Evolutionary conservation across 2,113 vertebrate species (phyloP).

Genomic region (Monarcha castaneiventris): DNA sequence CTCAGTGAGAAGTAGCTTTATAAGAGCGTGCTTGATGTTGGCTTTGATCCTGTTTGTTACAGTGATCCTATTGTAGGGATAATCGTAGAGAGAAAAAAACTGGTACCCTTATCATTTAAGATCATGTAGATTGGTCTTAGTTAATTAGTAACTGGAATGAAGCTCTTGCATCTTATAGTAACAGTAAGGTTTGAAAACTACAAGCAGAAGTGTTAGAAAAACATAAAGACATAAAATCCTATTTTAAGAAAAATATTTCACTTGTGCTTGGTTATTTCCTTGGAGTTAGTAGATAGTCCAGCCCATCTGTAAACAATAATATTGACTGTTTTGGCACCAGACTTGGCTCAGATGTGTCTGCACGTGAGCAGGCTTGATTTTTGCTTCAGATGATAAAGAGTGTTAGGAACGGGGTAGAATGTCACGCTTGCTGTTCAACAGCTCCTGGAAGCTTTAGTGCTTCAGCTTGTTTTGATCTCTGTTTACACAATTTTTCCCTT

Average conservation of each 20-base stretch:
- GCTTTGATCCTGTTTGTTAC: conserved; percentile 12
- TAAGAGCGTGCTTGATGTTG: neutral
- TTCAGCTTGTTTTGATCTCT: conserved; percentile 34
- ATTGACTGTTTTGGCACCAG: neutral
- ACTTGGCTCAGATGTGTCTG: neutral
- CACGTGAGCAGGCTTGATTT: neutral
- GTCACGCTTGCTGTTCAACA: neutral
- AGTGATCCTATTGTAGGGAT: neutral
- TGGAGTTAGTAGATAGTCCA: neutral
- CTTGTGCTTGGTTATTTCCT: neutral
- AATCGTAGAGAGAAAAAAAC: neutral
- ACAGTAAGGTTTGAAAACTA: neutral
- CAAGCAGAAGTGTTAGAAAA: conserved; percentile 1
- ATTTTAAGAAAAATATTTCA: neutral
- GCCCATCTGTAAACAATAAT: neutral
- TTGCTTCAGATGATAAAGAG: neutral
- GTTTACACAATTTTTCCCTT: neutral
- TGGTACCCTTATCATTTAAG: neutral
- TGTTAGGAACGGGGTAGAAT: neutral
- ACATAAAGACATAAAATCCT: neutral
- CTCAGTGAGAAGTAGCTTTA: neutral
- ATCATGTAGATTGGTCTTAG: neutral
- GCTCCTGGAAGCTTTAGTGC: neutral
- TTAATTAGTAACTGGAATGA: neutral
- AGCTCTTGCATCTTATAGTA: neutral